Conservation (phyloP, 2,797 vertebrate genomes). For the Enteromius anoplus region DNA sequence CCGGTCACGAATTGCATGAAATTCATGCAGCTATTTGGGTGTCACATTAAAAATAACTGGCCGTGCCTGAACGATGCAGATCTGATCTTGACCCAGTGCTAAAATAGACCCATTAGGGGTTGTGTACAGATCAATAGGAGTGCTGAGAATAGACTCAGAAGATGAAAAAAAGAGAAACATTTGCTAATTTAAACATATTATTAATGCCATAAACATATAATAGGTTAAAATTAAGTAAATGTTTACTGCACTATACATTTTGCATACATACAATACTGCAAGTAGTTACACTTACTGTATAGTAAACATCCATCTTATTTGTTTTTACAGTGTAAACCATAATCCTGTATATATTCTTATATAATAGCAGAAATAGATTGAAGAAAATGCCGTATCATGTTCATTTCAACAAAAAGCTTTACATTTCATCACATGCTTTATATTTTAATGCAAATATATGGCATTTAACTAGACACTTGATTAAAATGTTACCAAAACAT, state of each 20-base stretch:
- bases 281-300: background rate
- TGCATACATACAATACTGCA: background rate
- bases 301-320: constrained; percentile 6
- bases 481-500: background rate
- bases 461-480: background rate
- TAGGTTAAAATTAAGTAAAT: background rate
- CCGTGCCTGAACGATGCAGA: background rate
- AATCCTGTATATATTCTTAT: background rate
- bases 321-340: background rate
- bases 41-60: background rate
- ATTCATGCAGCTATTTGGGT: background rate
- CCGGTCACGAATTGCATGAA: background rate
- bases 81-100: background rate
- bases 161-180: background rate
- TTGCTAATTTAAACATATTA: background rate
- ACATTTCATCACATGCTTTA: background rate
- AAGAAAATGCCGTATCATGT: background rate
- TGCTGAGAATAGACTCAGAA: background rate
- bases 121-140: background rate
- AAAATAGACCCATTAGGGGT: background rate
- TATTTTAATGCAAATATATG: background rate
- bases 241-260: background rate
- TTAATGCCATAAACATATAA: background rate
- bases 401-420: background rate
- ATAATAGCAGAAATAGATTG: background rate